Evolutionary conservation across 2,797 vertebrate genomes (phyloP), one percentile per base, ranked within the genome.

Genomic region (Cuculus canorus): DNA sequence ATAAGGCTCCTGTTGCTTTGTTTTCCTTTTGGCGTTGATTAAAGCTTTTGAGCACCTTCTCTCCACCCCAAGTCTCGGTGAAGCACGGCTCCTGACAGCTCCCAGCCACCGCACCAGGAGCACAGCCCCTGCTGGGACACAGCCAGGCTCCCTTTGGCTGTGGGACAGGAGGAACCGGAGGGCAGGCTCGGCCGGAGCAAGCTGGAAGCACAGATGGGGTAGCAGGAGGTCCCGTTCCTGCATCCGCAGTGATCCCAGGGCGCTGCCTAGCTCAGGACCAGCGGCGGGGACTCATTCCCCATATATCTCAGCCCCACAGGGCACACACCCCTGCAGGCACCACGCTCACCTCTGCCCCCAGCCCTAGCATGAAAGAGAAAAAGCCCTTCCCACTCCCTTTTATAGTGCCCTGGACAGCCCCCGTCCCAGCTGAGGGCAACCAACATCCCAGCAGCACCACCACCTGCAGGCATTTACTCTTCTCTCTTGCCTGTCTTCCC

Each of bases 321-420:
- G 3, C 13, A 9, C 13, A 2, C 32, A 32, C 6, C 30, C 5
- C 25, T 7, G 0, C 2, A 0, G 18, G 11, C 8, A 0, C 19
- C 0, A 1, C 18, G 12, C 47, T 50, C 53, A 56, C 59, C 56
- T 30, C 59, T 2, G 1, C 9, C 3, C 6, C 45, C 61, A 24
- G 27, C 15, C 24, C 8, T 2, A 0, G 0, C 15, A 22, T 2
- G 1, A 5, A 25, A 3, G 1, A 13, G 2, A 9, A 1, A 0
- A 1, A 5, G 0, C 0, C 0, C 66, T 41, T n/a, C 4, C 16
- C 19, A 11, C 12, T 2, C 1, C 32, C 60, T 50, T 37, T 83
- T 68, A 37, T 33, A 78, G 71, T 41, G 64, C 5, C 17, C 48
- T 37, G 39, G 50, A 8, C 68, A 24, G 60, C 28, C 32, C 23